Percentiles rank a stretch among this genome's conserved stretches.
Conservation (phyloP, 2,797 vertebrate species). For the Dendrocincla fuliginosa region DNA sequence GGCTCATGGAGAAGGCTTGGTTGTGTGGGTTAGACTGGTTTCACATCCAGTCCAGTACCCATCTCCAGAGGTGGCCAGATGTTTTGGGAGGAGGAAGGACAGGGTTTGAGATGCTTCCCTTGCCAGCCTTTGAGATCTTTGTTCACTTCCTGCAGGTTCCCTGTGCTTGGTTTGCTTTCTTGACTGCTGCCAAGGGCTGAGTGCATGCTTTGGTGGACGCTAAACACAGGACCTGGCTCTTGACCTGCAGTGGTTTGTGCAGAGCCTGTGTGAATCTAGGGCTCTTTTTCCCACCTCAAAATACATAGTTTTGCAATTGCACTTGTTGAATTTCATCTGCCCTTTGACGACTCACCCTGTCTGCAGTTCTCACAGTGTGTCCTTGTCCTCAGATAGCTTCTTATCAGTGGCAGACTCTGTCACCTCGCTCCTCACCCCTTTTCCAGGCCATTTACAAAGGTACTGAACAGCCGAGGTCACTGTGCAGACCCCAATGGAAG, state of each 20-base stretch:
- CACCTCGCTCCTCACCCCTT: neutral
- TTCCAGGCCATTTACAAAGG: neutral
- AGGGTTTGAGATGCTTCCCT: neutral
- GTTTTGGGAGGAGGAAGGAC: neutral
- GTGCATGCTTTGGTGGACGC: neutral
- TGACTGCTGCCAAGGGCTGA: neutral
- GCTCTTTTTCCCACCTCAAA: neutral
- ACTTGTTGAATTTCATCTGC: neutral
- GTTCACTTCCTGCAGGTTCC: neutral
- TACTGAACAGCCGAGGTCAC: neutral
- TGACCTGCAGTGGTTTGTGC: neutral
- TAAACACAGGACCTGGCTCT: accelerated
- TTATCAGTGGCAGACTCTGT: neutral
- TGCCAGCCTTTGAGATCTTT: neutral
- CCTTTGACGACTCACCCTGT: neutral
- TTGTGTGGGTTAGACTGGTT: neutral
- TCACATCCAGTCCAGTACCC: accelerated
- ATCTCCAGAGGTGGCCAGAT: neutral
- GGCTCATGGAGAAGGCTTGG: neutral
- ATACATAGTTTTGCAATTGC: neutral
- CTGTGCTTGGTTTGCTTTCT: neutral
- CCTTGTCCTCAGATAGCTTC: neutral
- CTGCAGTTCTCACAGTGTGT: neutral
- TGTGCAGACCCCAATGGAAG: neutral
- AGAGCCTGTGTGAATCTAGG: accelerated